phyloP scores from a whole-genome alignment of 2,888 invertebrate species.

The Blastobasis lacticolella region DNA sequence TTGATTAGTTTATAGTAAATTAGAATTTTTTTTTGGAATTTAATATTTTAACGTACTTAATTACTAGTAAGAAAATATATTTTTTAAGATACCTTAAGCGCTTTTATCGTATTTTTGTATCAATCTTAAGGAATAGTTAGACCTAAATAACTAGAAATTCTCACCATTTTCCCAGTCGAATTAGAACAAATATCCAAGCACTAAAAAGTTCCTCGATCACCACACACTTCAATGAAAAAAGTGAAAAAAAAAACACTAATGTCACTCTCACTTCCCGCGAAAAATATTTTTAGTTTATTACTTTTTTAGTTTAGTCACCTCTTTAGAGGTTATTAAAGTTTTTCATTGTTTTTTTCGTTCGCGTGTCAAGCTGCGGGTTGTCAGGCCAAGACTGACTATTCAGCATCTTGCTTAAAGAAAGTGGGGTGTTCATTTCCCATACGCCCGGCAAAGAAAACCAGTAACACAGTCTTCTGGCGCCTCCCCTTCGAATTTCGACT shows the following conservation, averaged over 20 bases:
- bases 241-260: slow-evolving; percentile 21
- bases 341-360: slow-evolving; percentile 22
- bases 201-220: slow-evolving; percentile 17
- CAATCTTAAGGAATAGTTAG: neutral
- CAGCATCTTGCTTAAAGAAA: slow-evolving; percentile 38
- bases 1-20: too few relatives aligned
- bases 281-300: neutral
- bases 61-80: too few relatives aligned
- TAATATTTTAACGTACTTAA: too few relatives aligned
- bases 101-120: neutral
- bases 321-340: slow-evolving; percentile 12
- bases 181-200: slow-evolving; percentile 26
- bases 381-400: slow-evolving; percentile 22
- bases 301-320: slow-evolving; percentile 17
- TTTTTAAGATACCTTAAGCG: too few relatives aligned
- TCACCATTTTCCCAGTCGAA: slow-evolving; percentile 24
- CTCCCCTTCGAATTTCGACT: neutral
- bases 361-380: slow-evolving; percentile 22
- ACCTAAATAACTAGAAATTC: slow-evolving; percentile 3
- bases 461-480: slow-evolving; percentile 8
- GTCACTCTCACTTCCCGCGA: slow-evolving; percentile 28
- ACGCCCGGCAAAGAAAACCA: slow-evolving; percentile 16
- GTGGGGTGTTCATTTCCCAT: slow-evolving; percentile 44
- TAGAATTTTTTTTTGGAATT: too few relatives aligned
- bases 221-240: slow-evolving; percentile 15